Conservation (phyloP, 2,888 invertebrate genomes). For the Luperina testacea region DNA sequence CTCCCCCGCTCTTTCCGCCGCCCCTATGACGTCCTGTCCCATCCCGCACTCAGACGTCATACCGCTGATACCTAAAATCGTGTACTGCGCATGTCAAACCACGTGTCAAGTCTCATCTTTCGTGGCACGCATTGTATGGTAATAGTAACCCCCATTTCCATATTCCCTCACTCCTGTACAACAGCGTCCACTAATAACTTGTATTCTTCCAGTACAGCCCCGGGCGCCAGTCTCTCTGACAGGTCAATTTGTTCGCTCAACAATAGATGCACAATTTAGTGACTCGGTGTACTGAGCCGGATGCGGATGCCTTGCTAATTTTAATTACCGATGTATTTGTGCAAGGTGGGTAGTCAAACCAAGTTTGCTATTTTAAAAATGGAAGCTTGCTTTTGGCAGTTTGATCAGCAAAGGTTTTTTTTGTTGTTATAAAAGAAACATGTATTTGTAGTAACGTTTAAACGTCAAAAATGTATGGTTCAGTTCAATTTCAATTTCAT, state of each 20-base stretch:
- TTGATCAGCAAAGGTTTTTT: neutral
- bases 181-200: constrained; percentile 25
- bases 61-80: too few species aligned
- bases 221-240: constrained; percentile 51
- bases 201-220: constrained; percentile 19
- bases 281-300: constrained; percentile 47
- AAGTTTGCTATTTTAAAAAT: neutral
- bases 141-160: neutral
- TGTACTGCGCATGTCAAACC: too few species aligned
- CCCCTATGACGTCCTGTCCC: too few species aligned
- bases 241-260: constrained; percentile 59
- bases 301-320: constrained; percentile 46
- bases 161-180: neutral
- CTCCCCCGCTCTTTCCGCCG: too few species aligned
- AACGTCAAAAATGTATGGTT: too few species aligned
- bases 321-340: constrained; percentile 44
- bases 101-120: too few species aligned
- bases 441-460: neutral
- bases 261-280: constrained; percentile 49
- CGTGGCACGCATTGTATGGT: too few species aligned
- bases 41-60: too few species aligned
- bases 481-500: too few species aligned
- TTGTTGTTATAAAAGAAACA: neutral
- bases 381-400: constrained; percentile 1
- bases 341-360: constrained; percentile 1